phyloP scores from a whole-genome alignment of 2,797 vertebrate genomes.

The Myotis myotis region DNA sequence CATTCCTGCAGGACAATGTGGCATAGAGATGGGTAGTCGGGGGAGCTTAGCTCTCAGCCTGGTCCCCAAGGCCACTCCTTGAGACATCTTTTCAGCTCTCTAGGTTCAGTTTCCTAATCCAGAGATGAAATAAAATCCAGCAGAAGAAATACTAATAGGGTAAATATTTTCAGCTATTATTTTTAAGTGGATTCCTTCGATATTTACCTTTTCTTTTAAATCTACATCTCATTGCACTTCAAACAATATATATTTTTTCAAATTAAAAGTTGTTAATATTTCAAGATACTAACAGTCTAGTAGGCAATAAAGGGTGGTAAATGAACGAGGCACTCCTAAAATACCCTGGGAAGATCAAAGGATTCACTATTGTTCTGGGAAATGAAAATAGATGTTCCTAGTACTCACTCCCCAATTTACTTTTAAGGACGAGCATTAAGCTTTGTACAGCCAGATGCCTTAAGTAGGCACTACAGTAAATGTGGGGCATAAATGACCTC shows the following conservation, averaged over 20 bases:
- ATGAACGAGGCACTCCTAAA: slow-evolving; percentile 4
- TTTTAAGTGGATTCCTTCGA: slow-evolving; percentile 2
- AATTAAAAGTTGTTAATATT: slow-evolving; percentile 5
- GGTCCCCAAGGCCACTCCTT: not conserved
- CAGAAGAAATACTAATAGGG: not conserved
- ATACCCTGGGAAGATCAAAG: not conserved
- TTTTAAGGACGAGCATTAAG: slow-evolving; percentile 17
- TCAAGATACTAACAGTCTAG: not conserved
- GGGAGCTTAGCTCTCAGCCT: not conserved
- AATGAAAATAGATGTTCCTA: not conserved
- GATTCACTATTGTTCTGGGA: not conserved
- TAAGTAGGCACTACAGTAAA: not conserved
- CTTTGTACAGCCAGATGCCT: slow-evolving; percentile 6
- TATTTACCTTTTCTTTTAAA: slow-evolving; percentile 20
- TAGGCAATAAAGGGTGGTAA: not conserved
- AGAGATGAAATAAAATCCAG: slow-evolving; percentile 30
- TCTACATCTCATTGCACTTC: not conserved
- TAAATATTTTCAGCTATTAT: not conserved
- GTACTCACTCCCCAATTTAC: not conserved
- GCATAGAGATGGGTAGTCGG: no score
- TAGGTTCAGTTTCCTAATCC: not conserved
- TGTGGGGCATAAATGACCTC: not conserved
- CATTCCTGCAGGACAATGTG: not conserved
- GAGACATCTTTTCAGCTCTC: not conserved
- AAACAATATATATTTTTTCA: not conserved